Evolutionary conservation across 2,888 invertebrate genomes (phyloP).

Genomic region (Conomelus anceps): DNA sequence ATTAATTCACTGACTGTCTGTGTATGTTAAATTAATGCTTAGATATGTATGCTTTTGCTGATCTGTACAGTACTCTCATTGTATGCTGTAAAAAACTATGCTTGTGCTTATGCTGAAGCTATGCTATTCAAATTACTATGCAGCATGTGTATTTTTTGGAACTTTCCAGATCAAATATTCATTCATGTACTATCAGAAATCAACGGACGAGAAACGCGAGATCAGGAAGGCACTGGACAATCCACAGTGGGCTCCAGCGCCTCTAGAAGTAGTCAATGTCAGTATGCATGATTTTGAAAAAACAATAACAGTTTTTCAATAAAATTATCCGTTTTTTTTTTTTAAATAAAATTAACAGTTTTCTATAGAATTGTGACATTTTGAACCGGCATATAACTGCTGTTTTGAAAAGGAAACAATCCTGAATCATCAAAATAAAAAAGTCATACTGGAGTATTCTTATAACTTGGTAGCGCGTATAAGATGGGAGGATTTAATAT

Average conservation of each 20-base stretch:
- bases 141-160: slow-evolving; percentile 23
- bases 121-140: background rate
- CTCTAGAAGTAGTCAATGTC: slow-evolving; percentile 62
- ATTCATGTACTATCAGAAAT: slow-evolving; percentile 57
- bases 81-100: background rate
- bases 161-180: slow-evolving; percentile 58
- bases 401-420: no score
- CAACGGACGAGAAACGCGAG: slow-evolving; percentile 51
- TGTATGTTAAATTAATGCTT: no score
- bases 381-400: no score
- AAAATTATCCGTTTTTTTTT: background rate
- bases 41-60: no score
- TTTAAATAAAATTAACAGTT: background rate
- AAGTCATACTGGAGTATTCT: no score
- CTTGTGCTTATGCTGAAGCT: background rate
- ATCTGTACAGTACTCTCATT: no score
- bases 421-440: no score
- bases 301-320: no score
- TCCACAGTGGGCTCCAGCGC: slow-evolving; percentile 54
- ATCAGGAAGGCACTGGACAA: slow-evolving; percentile 52
- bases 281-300: slow-evolving; percentile 37
- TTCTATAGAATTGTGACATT: no score
- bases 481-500: no score
- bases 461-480: no score
- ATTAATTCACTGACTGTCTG: no score